Conservation (phyloP, 2,797 vertebrate species). For the Tenualosa ilisha region DNA sequence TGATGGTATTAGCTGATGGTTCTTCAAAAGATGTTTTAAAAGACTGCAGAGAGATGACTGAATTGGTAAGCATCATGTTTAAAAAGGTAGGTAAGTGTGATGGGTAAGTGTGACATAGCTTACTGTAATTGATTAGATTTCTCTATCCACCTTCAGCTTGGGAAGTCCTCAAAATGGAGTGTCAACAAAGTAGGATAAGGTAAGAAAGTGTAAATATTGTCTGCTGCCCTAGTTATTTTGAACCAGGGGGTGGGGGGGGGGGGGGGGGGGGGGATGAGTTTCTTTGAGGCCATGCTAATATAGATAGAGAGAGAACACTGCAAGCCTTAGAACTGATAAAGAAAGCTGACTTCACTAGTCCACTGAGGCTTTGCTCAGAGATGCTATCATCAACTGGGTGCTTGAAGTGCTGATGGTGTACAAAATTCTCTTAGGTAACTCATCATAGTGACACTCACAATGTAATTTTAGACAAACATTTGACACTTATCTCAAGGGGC, state of each 20-base stretch:
- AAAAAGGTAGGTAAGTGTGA: not conserved
- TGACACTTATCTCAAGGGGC: conserved; percentile 7
- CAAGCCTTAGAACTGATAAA: not conserved
- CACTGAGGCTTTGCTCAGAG: not conserved
- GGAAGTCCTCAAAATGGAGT: not conserved
- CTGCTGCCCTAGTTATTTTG: not conserved
- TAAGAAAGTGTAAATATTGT: not conserved
- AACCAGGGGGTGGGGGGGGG: not conserved
- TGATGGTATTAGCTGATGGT: not conserved
- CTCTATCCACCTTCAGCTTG: not conserved
- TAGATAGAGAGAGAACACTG: not conserved
- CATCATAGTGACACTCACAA: conserved; percentile 13
- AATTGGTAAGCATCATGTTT: not conserved
- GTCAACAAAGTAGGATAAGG: not conserved
- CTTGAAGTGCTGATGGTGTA: conserved; percentile 1
- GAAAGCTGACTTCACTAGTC: not conserved
- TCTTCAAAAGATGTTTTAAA: not conserved
- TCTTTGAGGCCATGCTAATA: not conserved
- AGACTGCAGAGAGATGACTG: not conserved
- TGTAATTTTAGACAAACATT: not conserved
- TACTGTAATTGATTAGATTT: not conserved
- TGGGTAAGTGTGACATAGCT: not conserved
- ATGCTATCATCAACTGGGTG: not conserved
- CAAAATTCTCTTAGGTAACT: not conserved
- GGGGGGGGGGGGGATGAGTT: not conserved